Conservation (phyloP, 2,797 vertebrate genomes). For the Tarsius wallacei region DNA sequence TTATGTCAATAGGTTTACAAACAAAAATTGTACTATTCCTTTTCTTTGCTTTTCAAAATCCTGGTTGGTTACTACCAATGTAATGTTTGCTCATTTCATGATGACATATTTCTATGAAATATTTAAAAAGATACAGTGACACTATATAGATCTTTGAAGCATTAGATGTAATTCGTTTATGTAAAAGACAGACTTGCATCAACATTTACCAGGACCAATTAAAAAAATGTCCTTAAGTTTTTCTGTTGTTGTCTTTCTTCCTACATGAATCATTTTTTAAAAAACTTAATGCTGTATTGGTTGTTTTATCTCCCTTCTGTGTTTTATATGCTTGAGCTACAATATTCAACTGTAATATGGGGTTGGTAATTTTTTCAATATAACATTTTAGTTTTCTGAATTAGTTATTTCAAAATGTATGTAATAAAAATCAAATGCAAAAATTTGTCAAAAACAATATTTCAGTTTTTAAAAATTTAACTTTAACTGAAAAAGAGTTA, state of each 20-base stretch:
- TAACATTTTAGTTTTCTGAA: slow-evolving; percentile 65
- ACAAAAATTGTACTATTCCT: slow-evolving; percentile 80
- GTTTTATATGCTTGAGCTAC: slow-evolving; percentile 28
- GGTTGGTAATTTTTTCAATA: neutral
- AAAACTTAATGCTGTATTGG: slow-evolving; percentile 18
- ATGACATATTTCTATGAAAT: slow-evolving; percentile 84
- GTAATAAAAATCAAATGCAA: slow-evolving; percentile 52
- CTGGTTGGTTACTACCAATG: slow-evolving; percentile 77
- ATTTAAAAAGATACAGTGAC: slow-evolving; percentile 72
- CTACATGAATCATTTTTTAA: slow-evolving; percentile 3
- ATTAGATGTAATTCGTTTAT: slow-evolving; percentile 48
- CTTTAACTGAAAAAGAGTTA: slow-evolving; percentile 13
- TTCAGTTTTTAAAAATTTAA: slow-evolving; percentile 44
- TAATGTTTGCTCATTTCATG: slow-evolving; percentile 79
- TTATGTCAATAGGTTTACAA: slow-evolving; percentile 87
- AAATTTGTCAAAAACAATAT: slow-evolving; percentile 51
- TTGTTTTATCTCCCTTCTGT: slow-evolving; percentile 29
- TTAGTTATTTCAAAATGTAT: slow-evolving; percentile 57
- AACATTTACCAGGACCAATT: neutral
- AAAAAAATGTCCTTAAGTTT: slow-evolving; percentile 49
- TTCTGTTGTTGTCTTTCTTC: slow-evolving; percentile 66
- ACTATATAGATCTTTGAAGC: slow-evolving; percentile 66
- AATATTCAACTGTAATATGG: slow-evolving; percentile 1
- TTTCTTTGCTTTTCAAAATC: slow-evolving; percentile 87
- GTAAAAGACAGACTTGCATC: slow-evolving; percentile 77